Conservation (phyloP, 2,888 invertebrate species). For the Tipula helvola region DNA sequence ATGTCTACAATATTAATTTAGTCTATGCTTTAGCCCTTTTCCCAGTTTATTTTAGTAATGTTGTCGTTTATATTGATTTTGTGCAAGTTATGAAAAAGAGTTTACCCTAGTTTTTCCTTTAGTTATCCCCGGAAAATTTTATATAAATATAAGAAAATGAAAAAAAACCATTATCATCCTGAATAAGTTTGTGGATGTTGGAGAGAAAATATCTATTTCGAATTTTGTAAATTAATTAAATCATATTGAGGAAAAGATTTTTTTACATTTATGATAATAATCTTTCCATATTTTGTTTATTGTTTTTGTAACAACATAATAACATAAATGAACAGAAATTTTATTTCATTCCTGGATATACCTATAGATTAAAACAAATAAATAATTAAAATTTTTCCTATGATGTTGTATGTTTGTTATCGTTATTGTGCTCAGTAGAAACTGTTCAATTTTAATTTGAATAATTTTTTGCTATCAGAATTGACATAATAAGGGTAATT, state of each 20-base stretch:
- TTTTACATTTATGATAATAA: background rate
- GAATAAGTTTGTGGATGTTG: background rate
- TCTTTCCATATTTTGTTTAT: no score
- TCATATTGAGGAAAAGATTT: background rate
- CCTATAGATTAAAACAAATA: no score
- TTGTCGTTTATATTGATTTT: background rate
- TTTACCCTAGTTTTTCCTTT: background rate
- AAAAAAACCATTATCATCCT: background rate
- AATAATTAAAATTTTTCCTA: no score
- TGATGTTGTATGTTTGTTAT: no score
- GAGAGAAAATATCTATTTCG: background rate
- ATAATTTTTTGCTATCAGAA: no score
- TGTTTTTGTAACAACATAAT: no score
- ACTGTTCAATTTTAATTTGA: no score
- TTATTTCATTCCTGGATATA: no score
- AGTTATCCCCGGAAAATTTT: background rate
- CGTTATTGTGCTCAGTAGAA: no score
- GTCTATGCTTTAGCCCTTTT: background rate
- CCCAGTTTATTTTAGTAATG: background rate
- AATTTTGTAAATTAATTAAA: background rate
- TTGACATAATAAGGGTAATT: no score
- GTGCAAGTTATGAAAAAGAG: background rate
- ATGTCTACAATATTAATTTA: no score
- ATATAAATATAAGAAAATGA: background rate
- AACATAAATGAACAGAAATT: no score